A percentile compares a stretch with the other conserved stretches of the same genome.
These are phyloP conservation scores for Protaetia brevitarsis DNA, from an alignment of 1,140 invertebrate genomes.

Conservation along the genomic window DNA sequence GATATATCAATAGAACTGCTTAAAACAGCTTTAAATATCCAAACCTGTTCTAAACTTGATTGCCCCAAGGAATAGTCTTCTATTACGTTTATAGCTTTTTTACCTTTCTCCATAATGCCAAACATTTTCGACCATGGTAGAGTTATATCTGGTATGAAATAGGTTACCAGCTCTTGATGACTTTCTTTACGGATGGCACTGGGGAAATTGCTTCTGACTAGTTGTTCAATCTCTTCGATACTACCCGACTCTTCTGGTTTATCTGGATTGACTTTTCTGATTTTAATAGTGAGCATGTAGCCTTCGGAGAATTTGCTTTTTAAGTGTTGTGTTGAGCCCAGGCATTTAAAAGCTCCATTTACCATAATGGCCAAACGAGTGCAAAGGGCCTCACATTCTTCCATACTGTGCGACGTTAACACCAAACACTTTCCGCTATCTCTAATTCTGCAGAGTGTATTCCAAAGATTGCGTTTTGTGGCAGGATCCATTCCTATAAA, in stretches of 20 bases:
- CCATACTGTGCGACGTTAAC: constrained; percentile 80
- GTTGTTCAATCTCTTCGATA: constrained; percentile 46
- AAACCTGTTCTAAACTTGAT: constrained; percentile 78
- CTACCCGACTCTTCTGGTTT: constrained; percentile 2
- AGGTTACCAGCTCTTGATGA: constrained; percentile 72
- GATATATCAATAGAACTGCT: neutral
- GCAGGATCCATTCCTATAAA: constrained; percentile 75
- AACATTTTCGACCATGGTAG: constrained; percentile 75
- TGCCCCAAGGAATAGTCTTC: constrained; percentile 83
- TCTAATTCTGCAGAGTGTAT: constrained; percentile 61
- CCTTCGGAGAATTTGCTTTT: constrained; percentile 66
- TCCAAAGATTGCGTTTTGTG: constrained; percentile 76
- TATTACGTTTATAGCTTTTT: constrained; percentile 54
- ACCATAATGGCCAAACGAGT: constrained; percentile 86
- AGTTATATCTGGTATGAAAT: constrained; percentile 59
- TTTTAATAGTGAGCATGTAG: constrained; percentile 48
- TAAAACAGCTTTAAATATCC: neutral
- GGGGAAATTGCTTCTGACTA: constrained; percentile 49
- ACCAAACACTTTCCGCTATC: constrained; percentile 68
- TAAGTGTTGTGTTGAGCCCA: constrained; percentile 68
- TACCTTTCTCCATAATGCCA: constrained; percentile 66
- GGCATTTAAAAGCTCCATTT: constrained; percentile 71
- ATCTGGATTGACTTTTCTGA: constrained; percentile 36
- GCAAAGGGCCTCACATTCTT: constrained; percentile 86
- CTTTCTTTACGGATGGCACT: constrained; percentile 59